Percentiles rank a stretch among this genome's conserved stretches.
Conservation (phyloP, 2,113 vertebrate genomes). For the Brienomyrus longianalis region DNA sequence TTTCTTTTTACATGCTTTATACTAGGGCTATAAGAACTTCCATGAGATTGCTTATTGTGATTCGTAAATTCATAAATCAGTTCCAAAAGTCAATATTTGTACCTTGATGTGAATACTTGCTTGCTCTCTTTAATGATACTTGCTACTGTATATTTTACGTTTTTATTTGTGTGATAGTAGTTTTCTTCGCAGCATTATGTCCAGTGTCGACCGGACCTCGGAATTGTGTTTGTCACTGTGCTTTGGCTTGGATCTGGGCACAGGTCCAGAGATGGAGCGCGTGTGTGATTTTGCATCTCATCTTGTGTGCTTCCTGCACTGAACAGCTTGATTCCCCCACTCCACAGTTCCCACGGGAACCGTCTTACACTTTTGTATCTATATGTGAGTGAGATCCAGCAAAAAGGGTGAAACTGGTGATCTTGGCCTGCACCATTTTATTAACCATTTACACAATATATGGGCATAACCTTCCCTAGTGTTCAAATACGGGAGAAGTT, state of each 20-base stretch:
- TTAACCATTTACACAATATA: neutral
- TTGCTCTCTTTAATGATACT: neutral
- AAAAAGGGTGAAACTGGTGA: slow-evolving; percentile 17
- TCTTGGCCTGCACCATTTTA: slow-evolving; percentile 2
- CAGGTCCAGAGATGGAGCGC: slow-evolving; percentile 32
- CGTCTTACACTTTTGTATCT: slow-evolving; percentile 32
- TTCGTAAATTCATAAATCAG: neutral
- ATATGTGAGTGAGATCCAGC: slow-evolving; percentile 29
- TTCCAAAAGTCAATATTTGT: neutral
- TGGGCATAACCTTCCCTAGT: neutral
- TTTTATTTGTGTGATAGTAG: neutral
- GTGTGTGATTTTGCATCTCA: slow-evolving; percentile 36
- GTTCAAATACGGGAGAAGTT: neutral
- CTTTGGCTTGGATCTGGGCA: slow-evolving; percentile 35
- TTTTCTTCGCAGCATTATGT: slow-evolving; percentile 26
- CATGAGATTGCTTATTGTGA: neutral
- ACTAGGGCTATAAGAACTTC: neutral
- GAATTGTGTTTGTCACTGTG: slow-evolving; percentile 33
- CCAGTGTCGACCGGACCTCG: slow-evolving; percentile 33
- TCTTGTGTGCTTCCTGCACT: slow-evolving; percentile 26
- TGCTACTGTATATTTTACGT: neutral
- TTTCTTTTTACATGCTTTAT: neutral
- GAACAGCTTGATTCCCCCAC: slow-evolving; percentile 37
- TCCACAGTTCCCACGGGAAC: slow-evolving; percentile 31
- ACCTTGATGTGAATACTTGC: neutral